Conservation (phyloP, 2,888 invertebrate genomes). For the Dichetophora obliterata region DNA sequence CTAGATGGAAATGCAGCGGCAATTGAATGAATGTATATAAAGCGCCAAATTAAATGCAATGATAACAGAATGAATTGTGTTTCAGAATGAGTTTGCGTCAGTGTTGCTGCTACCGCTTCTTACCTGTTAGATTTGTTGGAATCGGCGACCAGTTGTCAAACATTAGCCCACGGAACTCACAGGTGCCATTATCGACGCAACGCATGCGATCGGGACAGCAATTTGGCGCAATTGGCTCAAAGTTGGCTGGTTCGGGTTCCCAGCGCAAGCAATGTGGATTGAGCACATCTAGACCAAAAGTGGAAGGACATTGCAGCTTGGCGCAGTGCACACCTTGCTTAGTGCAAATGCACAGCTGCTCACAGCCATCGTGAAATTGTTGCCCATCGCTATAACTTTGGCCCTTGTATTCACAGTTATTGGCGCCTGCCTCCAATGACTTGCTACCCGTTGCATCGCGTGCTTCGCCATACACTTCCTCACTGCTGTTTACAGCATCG, state of each 20-base stretch:
- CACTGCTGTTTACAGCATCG: conserved; percentile 43
- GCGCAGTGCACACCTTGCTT: conserved; percentile 81
- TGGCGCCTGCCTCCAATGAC: conserved; percentile 47
- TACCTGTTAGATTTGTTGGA: conserved; percentile 79
- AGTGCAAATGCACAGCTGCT: conserved; percentile 82
- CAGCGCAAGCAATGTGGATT: conserved; percentile 88
- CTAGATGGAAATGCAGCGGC: conserved; percentile 61
- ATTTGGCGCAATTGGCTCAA: conserved; percentile 79
- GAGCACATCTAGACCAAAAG: conserved; percentile 86
- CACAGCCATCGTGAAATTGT: conserved; percentile 87
- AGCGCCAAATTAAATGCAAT: background rate
- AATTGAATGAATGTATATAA: background rate
- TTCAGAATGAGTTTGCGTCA: background rate
- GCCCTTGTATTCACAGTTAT: conserved; percentile 62
- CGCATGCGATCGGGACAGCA: conserved; percentile 86
- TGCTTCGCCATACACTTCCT: conserved; percentile 58
- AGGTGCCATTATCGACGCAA: conserved; percentile 87
- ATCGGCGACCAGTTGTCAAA: conserved; percentile 84
- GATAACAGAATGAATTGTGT: background rate
- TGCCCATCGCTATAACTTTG: conserved; percentile 72
- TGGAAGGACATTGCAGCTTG: conserved; percentile 85
- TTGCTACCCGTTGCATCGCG: conserved; percentile 53
- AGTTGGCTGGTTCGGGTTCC: conserved; percentile 84
- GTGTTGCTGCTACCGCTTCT: conserved; percentile 32
- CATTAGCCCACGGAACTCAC: conserved; percentile 77